Conservation (phyloP, 2,113 vertebrate species). For the Junco hyemalis region DNA sequence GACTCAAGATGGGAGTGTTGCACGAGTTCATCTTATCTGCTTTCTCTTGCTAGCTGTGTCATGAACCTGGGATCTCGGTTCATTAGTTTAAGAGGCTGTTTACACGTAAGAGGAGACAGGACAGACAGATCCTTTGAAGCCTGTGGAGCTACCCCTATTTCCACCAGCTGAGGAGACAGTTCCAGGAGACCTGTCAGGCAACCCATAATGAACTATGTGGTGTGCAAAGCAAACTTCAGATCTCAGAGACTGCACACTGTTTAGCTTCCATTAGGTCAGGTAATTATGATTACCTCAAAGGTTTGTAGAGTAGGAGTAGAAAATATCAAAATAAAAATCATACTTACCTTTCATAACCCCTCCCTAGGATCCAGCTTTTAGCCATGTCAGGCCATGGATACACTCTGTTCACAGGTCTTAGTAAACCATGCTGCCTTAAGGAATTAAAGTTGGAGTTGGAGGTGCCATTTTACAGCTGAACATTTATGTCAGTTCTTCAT, state of each 20-base stretch:
- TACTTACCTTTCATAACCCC: neutral
- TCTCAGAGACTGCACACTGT: neutral
- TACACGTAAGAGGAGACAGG: neutral
- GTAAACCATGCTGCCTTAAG: neutral
- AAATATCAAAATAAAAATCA: neutral
- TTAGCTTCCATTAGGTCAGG: neutral
- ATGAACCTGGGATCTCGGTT: neutral
- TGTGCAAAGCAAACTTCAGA: neutral
- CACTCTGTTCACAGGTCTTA: neutral
- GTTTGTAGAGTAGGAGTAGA: neutral
- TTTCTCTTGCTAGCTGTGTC: neutral
- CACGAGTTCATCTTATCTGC: neutral
- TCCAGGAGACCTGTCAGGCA: neutral
- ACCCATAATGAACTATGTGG: neutral
- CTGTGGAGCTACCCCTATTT: neutral
- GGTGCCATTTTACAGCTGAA: constrained; percentile 4
- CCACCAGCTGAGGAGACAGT: neutral
- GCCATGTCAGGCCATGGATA: neutral
- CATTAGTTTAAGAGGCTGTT: constrained; percentile 13
- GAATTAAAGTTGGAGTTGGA: neutral
- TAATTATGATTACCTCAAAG: neutral
- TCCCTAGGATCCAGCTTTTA: neutral
- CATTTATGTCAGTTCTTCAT: constrained; percentile 24
- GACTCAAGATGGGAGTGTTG: neutral
- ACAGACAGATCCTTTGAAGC: neutral